A percentile compares a stretch with the other conserved stretches of the same genome.
Evolutionary conservation across 2,797 vertebrate species (phyloP).

Genomic region (Gadopsis marmoratus): DNA sequence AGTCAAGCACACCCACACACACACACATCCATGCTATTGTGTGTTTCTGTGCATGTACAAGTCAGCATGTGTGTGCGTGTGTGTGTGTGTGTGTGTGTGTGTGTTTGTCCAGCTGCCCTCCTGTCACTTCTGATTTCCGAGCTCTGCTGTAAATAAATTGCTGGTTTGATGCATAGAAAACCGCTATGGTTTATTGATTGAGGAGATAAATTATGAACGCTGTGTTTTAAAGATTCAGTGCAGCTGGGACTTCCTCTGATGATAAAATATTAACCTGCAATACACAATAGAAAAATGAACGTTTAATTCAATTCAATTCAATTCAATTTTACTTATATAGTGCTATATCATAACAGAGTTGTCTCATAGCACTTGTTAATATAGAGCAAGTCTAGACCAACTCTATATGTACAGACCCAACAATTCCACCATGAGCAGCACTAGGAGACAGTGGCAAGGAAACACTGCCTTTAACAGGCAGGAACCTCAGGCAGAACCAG

Average conservation of each 20-base stretch:
- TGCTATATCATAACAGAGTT: too few species aligned
- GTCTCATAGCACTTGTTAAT: too few species aligned
- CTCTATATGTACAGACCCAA: too few species aligned
- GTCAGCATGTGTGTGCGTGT: background rate
- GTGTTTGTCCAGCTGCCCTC: background rate
- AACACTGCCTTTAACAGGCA: too few species aligned
- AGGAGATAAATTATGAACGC: constrained; percentile 37
- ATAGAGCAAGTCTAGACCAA: too few species aligned
- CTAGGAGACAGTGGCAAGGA: too few species aligned
- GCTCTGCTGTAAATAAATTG: constrained; percentile 1
- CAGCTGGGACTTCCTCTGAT: constrained; percentile 21
- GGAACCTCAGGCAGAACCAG: too few species aligned
- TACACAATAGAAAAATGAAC: constrained; percentile 12
- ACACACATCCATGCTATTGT: constrained; percentile 5
- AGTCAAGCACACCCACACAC: constrained; percentile 30
- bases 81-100: background rate
- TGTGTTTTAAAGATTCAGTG: constrained; percentile 48
- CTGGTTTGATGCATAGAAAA: constrained; percentile 39
- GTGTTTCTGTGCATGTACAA: background rate
- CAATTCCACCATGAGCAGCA: too few species aligned
- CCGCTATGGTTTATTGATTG: constrained; percentile 59
- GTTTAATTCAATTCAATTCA: too few species aligned
- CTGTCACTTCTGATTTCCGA: constrained; percentile 1
- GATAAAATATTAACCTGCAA: constrained; percentile 36
- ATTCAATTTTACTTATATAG: too few species aligned